Evolutionary conservation across 2,113 vertebrate genomes (phyloP), one percentile per base, ranked within the genome.

Genomic region (Cariama cristata): DNA sequence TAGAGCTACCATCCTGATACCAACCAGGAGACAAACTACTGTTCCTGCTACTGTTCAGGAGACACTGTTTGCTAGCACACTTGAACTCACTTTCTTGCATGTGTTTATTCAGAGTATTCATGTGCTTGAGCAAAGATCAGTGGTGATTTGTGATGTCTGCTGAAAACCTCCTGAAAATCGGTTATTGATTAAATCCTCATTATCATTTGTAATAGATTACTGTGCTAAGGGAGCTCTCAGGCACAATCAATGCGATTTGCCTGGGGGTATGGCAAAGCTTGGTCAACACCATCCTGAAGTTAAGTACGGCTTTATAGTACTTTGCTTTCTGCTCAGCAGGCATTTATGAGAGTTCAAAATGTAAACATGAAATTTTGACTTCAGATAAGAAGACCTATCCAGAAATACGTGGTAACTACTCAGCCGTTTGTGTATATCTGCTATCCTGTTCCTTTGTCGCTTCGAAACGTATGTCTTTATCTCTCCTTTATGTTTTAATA

Each of bases 101-200:
- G 40, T 89, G 60, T 82, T 95, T 92, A 82, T 77, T 82, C 30
- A 85, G 49, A 79, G 32, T 35, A 44, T 82, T 87, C 94, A 91
- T 3, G 16, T 85, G 86, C 73, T 87, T 80, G 83, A 85, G 44
- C 90, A 97, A 91, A 96, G 94, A 86, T 69, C 94, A 92, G 47
- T 50, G 49, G 14, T 80, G 33, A 74, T 67, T 85, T 87, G 21
- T 45, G 28, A 58, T 81, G 59, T 67, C 76, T 86, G 69, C 44
- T 84, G 72, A 69, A 87, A 59, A 1, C 5, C 7, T 23, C 49
- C 24, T 64, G 32, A 88, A 91, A 93, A 91, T 69, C 74, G 66
- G 58, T 95, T 92, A 90, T 75, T 90, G 85, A 95, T 90, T 92
- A 85, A 77, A 89, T 92, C 87, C 73, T 93, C 8, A 1, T 95